phyloP scores from a whole-genome alignment of 1,140 invertebrate genomes.

The Orchesella cincta region DNA sequence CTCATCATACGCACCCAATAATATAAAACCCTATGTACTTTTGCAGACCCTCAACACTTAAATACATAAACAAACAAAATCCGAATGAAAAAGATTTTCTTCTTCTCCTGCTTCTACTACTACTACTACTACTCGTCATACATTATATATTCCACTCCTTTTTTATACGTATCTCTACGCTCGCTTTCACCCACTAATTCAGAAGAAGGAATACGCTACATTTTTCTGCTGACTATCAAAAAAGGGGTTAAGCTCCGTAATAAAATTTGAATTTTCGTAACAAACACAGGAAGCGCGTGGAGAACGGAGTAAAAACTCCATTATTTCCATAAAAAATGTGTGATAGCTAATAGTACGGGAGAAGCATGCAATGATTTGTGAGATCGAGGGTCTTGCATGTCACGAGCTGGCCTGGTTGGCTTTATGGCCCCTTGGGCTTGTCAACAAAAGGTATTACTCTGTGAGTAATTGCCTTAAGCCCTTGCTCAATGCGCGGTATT shows the following conservation, averaged over 20 bases:
- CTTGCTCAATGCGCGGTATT: not conserved
- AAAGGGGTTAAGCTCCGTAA: not conserved
- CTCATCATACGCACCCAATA: too few species aligned
- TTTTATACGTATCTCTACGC: too few species aligned
- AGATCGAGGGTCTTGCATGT: not conserved
- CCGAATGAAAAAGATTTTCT: too few species aligned
- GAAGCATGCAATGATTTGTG: constrained; percentile 3
- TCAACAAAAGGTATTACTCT: constrained; percentile 18
- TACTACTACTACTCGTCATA: too few species aligned
- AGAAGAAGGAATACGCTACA: too few species aligned
- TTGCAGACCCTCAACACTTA: too few species aligned
- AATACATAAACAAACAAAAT: too few species aligned
- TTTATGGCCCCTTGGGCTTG: constrained; percentile 21
- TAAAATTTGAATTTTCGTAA: constrained; percentile 16
- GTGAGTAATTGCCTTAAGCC: constrained; percentile 17
- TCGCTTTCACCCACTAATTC: too few species aligned
- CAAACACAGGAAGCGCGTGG: not conserved
- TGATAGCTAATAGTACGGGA: not conserved
- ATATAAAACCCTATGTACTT: too few species aligned
- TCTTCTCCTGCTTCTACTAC: too few species aligned
- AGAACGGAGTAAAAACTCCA: not conserved
- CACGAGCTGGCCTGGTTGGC: not conserved
- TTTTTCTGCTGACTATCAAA: not conserved
- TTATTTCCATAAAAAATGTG: constrained; percentile 17
- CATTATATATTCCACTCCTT: too few species aligned